Percentiles rank a stretch among this genome's conserved stretches.
phyloP scores from a whole-genome alignment of 2,888 invertebrate species.

The Anodontia alba region DNA sequence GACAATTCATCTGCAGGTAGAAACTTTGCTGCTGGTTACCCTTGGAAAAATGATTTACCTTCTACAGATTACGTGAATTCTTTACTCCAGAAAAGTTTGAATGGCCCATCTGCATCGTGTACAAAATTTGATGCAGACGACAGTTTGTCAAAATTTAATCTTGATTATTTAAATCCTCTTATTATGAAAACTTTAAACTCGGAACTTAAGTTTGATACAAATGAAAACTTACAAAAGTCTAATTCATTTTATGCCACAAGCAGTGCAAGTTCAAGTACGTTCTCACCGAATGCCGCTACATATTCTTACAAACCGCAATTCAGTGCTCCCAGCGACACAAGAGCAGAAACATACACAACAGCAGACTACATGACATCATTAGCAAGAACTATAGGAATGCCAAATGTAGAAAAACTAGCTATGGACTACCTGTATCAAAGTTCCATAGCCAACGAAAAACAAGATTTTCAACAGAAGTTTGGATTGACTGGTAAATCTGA shows the following conservation, averaged over 20 bases:
- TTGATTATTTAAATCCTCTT: slow-evolving; percentile 5
- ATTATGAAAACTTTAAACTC: slow-evolving; percentile 16
- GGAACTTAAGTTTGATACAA: slow-evolving; percentile 7
- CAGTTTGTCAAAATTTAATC: slow-evolving; percentile 6
- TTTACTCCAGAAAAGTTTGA: slow-evolving; percentile 5
- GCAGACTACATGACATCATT: not conserved
- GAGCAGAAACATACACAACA: not conserved
- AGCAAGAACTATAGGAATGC: slow-evolving; percentile 6
- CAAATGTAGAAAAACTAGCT: slow-evolving; percentile 8
- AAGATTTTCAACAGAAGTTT: slow-evolving; percentile 13
- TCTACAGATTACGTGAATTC: not conserved
- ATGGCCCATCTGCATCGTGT: not conserved
- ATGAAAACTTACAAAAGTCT: slow-evolving; percentile 14
- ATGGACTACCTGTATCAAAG: slow-evolving; percentile 11
- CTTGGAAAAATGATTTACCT: not conserved
- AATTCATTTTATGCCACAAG: not conserved
- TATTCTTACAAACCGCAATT: not conserved
- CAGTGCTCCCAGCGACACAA: not conserved
- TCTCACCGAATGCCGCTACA: not conserved
- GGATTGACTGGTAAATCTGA: slow-evolving; percentile 8
- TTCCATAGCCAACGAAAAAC: not conserved
- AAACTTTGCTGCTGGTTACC: not conserved
- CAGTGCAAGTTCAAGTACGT: not conserved
- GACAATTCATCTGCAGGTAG: not conserved
- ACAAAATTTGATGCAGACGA: slow-evolving; percentile 1